Base-by-base conservation (phyloP, 2,888 invertebrate genomes). In the Pinctada fucata region DNA sequence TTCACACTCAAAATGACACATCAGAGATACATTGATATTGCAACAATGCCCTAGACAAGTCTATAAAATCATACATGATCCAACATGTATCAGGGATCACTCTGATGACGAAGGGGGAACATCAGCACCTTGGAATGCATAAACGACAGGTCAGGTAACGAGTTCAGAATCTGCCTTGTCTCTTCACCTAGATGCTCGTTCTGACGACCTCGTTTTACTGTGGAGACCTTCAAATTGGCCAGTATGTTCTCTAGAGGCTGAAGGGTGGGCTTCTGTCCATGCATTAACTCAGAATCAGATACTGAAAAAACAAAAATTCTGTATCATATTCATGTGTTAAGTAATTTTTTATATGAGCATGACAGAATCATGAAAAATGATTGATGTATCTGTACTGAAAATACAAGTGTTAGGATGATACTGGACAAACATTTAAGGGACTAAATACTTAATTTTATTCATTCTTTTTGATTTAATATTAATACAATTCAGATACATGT, bases 41-140 rank as follows among this genome's bases (percentile, higher is more conserved):
- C 31, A 31, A 31, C 31, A 31, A 31, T 31, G 31, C 31, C 31
- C 31, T 31, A 31, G 31, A 31, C 31, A 31, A 31, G 31, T 31
- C 31, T 31, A 31, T 31, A 31, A 31, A 31, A 31, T 31, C 31
- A 31, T 31, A 31, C 31, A 31, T 31, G 31, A 31, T 31, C 31
- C 31, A 31, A 31, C 31, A 31, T 31, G 31, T 31, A 31, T 58
- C 58, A 58, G 6, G 58, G 58, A 58, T 75, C 51, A 51, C 71
- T 72, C 64, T 83, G 81, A 52, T 82, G 81, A 67, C 79, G 79
- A 16, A 91, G 79, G 3, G 92, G 92, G 76, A 92, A 92, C 92
- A 92, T 92, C 45, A 93, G 86, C 65, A 92, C 92, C 83, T 91
- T 91, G 49, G 93, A 89, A 71, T 89, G 89, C 92, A 93, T 92